Conservation (phyloP, 2,888 invertebrate genomes). For the Meloe dianella region DNA sequence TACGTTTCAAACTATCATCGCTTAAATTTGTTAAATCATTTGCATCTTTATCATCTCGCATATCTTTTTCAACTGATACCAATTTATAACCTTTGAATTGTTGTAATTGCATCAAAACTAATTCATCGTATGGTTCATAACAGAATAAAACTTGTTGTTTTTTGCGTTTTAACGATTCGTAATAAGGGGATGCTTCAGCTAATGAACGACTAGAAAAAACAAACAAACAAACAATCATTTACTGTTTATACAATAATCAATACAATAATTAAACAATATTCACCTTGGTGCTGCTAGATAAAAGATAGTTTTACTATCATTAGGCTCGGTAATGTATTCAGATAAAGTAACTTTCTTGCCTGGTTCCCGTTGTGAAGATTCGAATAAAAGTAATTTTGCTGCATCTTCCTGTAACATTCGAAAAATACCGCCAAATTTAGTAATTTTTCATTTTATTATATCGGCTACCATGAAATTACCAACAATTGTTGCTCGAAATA, state of each 20-base stretch:
- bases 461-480: neutral
- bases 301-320: constrained; percentile 84
- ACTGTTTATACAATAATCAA: neutral
- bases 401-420: constrained; percentile 78
- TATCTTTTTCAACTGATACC: constrained; percentile 92
- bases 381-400: constrained; percentile 87
- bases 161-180: constrained; percentile 86
- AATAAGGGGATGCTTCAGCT: constrained; percentile 94
- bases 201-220: constrained; percentile 83
- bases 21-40: constrained; percentile 68
- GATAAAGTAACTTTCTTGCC: constrained; percentile 78
- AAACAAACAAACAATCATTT: too few species aligned
- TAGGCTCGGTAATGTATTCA: constrained; percentile 76
- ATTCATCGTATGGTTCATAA: constrained; percentile 96
- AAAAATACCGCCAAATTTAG: constrained; percentile 4
- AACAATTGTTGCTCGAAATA: neutral
- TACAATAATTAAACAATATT: constrained; percentile 12
- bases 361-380: constrained; percentile 79
- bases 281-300: constrained; percentile 94
- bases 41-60: constrained; percentile 73
- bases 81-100: constrained; percentile 79
- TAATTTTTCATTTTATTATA: neutral
- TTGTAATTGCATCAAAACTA: constrained; percentile 87
- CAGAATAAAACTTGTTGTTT: constrained; percentile 93
- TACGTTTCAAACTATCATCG: constrained; percentile 72